Evolutionary conservation across 1,140 invertebrate species (phyloP), one percentile per base, ranked within the genome.

Genomic region (Dinothrombium tinctorium): DNA sequence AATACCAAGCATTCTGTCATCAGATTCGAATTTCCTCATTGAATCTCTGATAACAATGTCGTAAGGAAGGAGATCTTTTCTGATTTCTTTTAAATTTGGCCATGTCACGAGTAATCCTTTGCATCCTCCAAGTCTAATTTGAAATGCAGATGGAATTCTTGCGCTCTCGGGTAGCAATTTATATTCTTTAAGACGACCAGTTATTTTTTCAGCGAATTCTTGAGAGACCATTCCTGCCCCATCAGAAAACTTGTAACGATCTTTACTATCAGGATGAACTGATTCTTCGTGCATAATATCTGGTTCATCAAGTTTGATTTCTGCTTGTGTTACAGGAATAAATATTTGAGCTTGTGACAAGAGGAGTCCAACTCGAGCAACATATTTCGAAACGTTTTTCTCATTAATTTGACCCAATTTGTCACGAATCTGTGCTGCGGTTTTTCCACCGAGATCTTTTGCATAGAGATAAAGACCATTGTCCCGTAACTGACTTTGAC

Each of bases 331-430:
- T 67, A 56, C 75, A 78, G 50, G 73, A 69, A 0, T 71, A 72
- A 5, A 76, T 76, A 22, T 67, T 61, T 53, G 80, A 78, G 37
- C 61, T 55, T 14, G 70, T 67, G 37, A 76, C 54, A 56, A 56
- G 33, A 51, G 49, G 25, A 54, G 53, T 11, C 54, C 54, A 44
- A 56, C 50, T 22, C 54, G 32, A 15, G 54, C 49, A 48, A 56
- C 53, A 39, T 51, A 51, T 37, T 56, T 56, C 4, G 53, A 46
- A 21, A 56, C 52, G 42, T 47, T 51, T 7, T 42, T 35, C 7
- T 47, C 50, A 11, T 47, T 42, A 24, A 54, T 46, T 21, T 54
- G 33, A 4, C 55, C 55, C 45, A 54, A 50, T 24, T 39, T 33
- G 4, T 33, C 19, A 9, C 50, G 43, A 1, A 52, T 36, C 0